phyloP scores from a whole-genome alignment of 2,113 vertebrate species.

The Euleptes europaea region DNA sequence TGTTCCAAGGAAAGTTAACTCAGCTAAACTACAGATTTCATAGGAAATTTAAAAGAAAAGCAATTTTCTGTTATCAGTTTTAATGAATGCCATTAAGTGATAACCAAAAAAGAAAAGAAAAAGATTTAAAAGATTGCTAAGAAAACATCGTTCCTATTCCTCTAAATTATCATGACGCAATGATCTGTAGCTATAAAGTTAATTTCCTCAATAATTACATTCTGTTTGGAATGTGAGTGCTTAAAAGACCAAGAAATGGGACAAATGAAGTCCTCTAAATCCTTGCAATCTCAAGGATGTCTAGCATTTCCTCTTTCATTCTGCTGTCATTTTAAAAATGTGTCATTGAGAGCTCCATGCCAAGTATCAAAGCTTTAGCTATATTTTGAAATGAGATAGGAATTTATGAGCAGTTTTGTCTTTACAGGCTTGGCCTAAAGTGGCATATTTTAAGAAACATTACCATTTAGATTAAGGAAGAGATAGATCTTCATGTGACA shows the following conservation, averaged over 20 bases:
- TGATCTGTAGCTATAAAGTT: constrained; percentile 71
- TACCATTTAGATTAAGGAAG: too few relatives aligned
- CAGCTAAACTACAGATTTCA: constrained; percentile 53
- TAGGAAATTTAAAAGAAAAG: constrained; percentile 72
- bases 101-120: constrained; percentile 64
- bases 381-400: not conserved
- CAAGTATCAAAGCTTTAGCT: not conserved
- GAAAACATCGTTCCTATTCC: constrained; percentile 69
- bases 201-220: constrained; percentile 76
- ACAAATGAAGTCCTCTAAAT: constrained; percentile 18
- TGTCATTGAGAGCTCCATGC: rapidly evolving
- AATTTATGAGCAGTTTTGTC: too few relatives aligned
- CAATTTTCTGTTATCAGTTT: constrained; percentile 71
- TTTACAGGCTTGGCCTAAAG: too few relatives aligned
- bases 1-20: constrained; percentile 74
- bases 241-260: constrained; percentile 40
- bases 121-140: constrained; percentile 62
- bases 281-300: not conserved
- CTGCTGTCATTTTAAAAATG: not conserved
- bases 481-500: too few relatives aligned
- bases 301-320: not conserved
- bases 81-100: constrained; percentile 76
- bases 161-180: constrained; percentile 72
- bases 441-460: too few relatives aligned
- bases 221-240: constrained; percentile 64